Evolutionary conservation across 2,797 vertebrate genomes (phyloP).

Genomic region (Micromesistius poutassou): DNA sequence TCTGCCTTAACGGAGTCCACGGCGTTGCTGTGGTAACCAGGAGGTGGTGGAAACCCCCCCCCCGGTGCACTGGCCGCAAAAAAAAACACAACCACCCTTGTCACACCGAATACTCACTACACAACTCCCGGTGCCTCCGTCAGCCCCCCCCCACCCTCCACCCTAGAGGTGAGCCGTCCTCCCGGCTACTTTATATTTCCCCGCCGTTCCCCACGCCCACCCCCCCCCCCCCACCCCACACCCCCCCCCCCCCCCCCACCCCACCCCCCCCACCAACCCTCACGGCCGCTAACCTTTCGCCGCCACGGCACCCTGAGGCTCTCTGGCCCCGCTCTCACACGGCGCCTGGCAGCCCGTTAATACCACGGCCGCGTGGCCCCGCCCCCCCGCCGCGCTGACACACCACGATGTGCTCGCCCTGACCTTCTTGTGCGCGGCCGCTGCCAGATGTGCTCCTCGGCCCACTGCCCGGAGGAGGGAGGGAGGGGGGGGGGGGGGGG

Average conservation of each 20-base stretch:
- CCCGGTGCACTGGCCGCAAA: not conserved
- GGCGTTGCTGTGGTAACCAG: slow-evolving; percentile 30
- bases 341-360: slow-evolving; percentile 50
- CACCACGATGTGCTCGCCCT: slow-evolving; percentile 57
- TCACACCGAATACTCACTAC: slow-evolving; percentile 18
- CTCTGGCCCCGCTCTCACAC: slow-evolving; percentile 32
- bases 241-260: slow-evolving; percentile 15
- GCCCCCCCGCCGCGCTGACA: slow-evolving; percentile 41
- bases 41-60: slow-evolving; percentile 10
- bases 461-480: slow-evolving; percentile 29
- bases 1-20: slow-evolving; percentile 32
- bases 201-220: slow-evolving; percentile 15
- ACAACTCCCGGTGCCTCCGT: not conserved
- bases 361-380: slow-evolving; percentile 46
- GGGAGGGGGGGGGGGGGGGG: too few relatives aligned
- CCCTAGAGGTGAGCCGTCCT: slow-evolving; percentile 4
- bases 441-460: slow-evolving; percentile 56
- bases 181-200: slow-evolving; percentile 37
- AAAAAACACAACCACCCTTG: slow-evolving; percentile 28
- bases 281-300: slow-evolving; percentile 22
- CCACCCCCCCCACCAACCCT: slow-evolving; percentile 11
- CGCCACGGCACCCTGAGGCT: slow-evolving; percentile 33
- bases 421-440: slow-evolving; percentile 67
- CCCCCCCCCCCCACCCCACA: slow-evolving; percentile 13
- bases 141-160: slow-evolving; percentile 20